These are phyloP conservation scores for Cardiocondyla obscurior DNA, from an alignment of 1,140 invertebrate genomes.

Conservation along the genomic window DNA sequence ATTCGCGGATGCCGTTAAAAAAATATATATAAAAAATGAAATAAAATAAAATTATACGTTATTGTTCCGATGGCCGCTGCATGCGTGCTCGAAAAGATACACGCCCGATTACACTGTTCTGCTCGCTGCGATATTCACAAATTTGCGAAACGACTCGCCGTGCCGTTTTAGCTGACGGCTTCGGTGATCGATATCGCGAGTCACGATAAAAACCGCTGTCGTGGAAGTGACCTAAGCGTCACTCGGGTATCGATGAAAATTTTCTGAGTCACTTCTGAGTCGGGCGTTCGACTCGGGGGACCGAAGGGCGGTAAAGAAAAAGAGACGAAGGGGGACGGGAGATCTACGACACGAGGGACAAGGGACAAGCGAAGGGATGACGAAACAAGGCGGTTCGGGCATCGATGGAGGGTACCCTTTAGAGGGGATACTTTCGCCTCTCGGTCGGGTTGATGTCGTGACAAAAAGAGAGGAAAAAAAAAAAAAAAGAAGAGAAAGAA, in stretches of 20 bases:
- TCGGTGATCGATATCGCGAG: slow-evolving; percentile 43
- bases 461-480: slow-evolving; percentile 30
- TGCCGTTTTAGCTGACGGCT: slow-evolving; percentile 22
- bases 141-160: slow-evolving; percentile 5
- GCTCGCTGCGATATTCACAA: slow-evolving; percentile 3
- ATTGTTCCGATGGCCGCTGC: not conserved
- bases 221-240: slow-evolving; percentile 33
- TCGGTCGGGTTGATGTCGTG: slow-evolving; percentile 57
- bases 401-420: slow-evolving; percentile 38
- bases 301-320: not conserved
- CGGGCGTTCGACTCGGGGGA: not conserved
- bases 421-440: slow-evolving; percentile 56
- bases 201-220: slow-evolving; percentile 39
- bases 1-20: not conserved
- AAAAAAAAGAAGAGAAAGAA: not conserved
- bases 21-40: slow-evolving; percentile 1
- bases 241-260: slow-evolving; percentile 33
- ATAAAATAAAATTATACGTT: not conserved
- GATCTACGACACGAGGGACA: not conserved
- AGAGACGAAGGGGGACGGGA: not conserved
- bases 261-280: slow-evolving; percentile 51
- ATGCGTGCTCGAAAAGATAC: not conserved
- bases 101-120: not conserved
- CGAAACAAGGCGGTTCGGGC: slow-evolving; percentile 63
- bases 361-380: slow-evolving; percentile 43